Evolutionary conservation across 2,888 invertebrate genomes (phyloP).

Genomic region (Myopa testacea): DNA sequence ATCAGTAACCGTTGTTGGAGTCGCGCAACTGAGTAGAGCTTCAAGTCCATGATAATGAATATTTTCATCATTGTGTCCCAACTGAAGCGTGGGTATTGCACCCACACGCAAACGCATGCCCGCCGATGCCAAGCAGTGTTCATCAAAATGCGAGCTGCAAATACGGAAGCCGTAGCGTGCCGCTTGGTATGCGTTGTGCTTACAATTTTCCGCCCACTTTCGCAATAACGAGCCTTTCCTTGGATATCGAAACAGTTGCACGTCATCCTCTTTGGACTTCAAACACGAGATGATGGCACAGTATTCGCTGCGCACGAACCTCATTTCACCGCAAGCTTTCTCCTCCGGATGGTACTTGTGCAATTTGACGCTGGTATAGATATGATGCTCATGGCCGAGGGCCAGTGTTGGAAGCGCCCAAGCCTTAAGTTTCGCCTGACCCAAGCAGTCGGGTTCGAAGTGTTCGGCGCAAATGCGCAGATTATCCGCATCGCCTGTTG

Average conservation of each 20-base stretch:
- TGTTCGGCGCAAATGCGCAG: conserved; percentile 55
- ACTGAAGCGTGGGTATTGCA: conserved; percentile 54
- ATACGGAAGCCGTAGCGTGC: conserved; percentile 54
- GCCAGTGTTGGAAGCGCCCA: conserved; percentile 59
- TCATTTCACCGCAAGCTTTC: conserved; percentile 48
- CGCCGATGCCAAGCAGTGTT: conserved; percentile 49
- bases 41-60: conserved; percentile 17
- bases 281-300: conserved; percentile 56
- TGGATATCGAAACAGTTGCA: conserved; percentile 53
- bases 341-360: conserved; percentile 48
- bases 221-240: conserved; percentile 50
- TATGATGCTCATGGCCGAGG: conserved; percentile 54
- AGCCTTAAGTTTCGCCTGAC: conserved; percentile 50
- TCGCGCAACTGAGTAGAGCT: background rate
- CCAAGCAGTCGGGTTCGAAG: conserved; percentile 54
- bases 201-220: conserved; percentile 57
- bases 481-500: conserved; percentile 34
- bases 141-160: conserved; percentile 53
- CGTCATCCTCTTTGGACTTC: conserved; percentile 48
- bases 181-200: conserved; percentile 57
- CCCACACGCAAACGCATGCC: conserved; percentile 47
- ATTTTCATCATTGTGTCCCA: conserved; percentile 40
- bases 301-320: conserved; percentile 54
- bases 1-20: conserved; percentile 1
- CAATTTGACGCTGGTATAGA: conserved; percentile 50